Conservation (phyloP, 2,113 vertebrate species). For the Cyphotilapia sp. region DNA sequence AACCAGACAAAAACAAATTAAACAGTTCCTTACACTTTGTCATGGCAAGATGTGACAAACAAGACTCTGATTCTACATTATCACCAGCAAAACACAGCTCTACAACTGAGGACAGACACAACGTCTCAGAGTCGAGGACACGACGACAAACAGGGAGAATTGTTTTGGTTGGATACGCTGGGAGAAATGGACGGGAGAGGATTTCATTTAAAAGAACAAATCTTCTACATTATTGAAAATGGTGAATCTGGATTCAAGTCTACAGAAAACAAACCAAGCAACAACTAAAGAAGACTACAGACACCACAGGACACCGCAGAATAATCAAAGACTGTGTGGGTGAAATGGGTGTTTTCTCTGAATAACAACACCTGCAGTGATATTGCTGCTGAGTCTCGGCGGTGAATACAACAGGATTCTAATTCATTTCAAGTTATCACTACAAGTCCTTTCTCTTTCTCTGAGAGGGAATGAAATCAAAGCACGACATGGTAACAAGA, state of each 20-base stretch:
- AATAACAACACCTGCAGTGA: not conserved
- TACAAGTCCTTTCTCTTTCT: not conserved
- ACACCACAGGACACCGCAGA: slow-evolving; percentile 14
- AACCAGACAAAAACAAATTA: not conserved
- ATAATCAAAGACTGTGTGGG: slow-evolving; percentile 7
- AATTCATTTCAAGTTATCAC: slow-evolving; percentile 5
- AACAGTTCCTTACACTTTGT: slow-evolving; percentile 33
- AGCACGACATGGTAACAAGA: slow-evolving; percentile 60
- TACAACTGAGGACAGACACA: not conserved
- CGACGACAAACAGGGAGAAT: not conserved
- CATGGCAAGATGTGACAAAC: slow-evolving; percentile 46
- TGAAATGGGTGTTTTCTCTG: not conserved
- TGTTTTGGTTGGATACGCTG: not conserved
- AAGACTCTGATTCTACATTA: slow-evolving; percentile 10
- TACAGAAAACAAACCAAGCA: slow-evolving; percentile 1
- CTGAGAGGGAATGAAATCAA: slow-evolving; percentile 27
- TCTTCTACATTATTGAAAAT: slow-evolving; percentile 1
- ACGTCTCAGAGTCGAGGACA: not conserved
- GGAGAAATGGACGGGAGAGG: not conserved
- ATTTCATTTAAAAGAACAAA: not conserved
- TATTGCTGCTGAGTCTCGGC: not conserved
- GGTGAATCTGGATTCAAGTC: not conserved
- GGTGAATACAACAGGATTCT: not conserved
- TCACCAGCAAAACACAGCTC: slow-evolving; percentile 25
- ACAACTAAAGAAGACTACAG: not conserved